Percentiles rank a stretch among this genome's conserved stretches.
Conservation (phyloP, 2,113 vertebrate species). For the Coptodon bakossiorum region DNA sequence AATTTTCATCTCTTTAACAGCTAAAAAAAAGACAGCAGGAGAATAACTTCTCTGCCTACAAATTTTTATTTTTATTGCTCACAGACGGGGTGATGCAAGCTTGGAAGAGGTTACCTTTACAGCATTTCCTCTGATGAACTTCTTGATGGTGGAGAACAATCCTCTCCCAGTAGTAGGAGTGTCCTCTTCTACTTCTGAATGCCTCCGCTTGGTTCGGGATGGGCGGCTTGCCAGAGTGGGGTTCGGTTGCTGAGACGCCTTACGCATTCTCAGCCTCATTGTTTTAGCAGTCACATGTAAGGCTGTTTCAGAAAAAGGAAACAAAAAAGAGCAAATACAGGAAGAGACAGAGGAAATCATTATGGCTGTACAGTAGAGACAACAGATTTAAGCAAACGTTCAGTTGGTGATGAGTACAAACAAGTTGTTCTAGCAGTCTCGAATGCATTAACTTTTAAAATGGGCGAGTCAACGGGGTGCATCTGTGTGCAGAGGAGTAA, state of each 20-base stretch:
- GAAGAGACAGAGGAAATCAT: background rate
- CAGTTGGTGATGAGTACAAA: background rate
- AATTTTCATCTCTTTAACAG: background rate
- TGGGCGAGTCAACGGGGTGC: background rate
- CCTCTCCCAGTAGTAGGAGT: constrained; percentile 56
- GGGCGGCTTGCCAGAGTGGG: constrained; percentile 74
- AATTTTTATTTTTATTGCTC: background rate
- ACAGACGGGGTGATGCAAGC: background rate
- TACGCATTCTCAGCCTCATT: constrained; percentile 99
- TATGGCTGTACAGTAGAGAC: background rate
- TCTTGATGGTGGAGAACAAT: constrained; percentile 73
- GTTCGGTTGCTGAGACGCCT: constrained; percentile 89
- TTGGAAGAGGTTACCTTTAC: constrained; percentile 76
- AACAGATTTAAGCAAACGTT: background rate
- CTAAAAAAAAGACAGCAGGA: background rate
- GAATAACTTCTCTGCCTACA: background rate
- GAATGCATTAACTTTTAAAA: background rate
- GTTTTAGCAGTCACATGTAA: constrained; percentile 86
- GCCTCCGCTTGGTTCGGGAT: constrained; percentile 86
- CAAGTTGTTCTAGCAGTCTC: background rate
- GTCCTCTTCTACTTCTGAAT: constrained; percentile 70
- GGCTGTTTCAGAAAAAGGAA: constrained; percentile 62
- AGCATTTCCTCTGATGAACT: constrained; percentile 72
- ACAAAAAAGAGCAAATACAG: background rate
- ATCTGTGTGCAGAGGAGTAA: background rate